Evolutionary conservation across 2,113 vertebrate species (phyloP).

Genomic region (Vombatus ursinus): DNA sequence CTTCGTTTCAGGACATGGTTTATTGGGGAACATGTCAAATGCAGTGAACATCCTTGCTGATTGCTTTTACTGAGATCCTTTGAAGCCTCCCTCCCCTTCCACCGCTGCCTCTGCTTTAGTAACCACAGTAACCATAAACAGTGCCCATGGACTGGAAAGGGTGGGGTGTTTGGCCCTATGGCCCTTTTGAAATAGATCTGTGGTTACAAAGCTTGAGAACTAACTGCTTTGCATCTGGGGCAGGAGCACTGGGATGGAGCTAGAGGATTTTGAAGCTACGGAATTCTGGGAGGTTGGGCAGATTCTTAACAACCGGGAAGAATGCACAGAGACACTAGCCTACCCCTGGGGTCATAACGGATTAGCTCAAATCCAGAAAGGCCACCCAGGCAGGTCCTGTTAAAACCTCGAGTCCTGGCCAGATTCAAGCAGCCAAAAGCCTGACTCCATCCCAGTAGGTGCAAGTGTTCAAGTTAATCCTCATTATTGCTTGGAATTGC

Average conservation of each 20-base stretch:
- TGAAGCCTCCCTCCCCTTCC: not conserved
- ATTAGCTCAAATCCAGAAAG: not conserved
- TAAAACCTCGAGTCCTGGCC: not conserved
- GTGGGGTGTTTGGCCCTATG: not conserved
- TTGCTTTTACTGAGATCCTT: not conserved
- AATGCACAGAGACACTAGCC: not conserved
- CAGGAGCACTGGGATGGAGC: rapidly evolving
- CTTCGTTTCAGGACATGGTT: not conserved
- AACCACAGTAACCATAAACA: not conserved
- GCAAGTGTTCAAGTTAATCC: not conserved
- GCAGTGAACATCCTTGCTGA: not conserved
- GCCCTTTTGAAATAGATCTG: not conserved
- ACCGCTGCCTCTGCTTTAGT: not conserved
- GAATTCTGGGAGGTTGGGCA: not conserved
- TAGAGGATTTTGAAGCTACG: too few relatives aligned
- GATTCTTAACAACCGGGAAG: not conserved
- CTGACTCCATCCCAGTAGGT: not conserved
- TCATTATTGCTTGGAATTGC: not conserved
- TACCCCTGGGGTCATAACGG: not conserved
- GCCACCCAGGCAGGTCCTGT: not conserved
- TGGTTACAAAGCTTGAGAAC: not conserved
- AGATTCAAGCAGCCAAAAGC: not conserved
- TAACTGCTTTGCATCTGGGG: not conserved
- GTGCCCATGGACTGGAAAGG: not conserved
- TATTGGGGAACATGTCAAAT: not conserved